A percentile compares a stretch with the other conserved stretches of the same genome.
Conservation (phyloP, 1,140 invertebrate species). For the Andrena cerasifolii region DNA sequence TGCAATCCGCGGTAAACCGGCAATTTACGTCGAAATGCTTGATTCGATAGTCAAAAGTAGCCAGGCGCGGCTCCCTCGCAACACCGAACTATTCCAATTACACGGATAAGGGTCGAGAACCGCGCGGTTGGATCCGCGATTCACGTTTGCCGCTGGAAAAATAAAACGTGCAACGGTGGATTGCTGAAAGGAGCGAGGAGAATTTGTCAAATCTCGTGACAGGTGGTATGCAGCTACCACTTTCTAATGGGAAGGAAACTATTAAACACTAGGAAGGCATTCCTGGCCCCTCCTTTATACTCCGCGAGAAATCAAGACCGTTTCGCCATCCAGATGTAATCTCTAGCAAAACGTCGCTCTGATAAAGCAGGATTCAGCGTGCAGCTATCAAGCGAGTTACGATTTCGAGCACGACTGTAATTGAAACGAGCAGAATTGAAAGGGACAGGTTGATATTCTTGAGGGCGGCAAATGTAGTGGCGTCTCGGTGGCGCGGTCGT, state of each 20-base stretch:
- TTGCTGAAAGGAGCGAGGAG: too few relatives aligned
- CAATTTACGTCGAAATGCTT: background rate
- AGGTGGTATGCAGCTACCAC: too few relatives aligned
- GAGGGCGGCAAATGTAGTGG: constrained; percentile 16
- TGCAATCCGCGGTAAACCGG: background rate
- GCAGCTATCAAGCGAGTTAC: background rate
- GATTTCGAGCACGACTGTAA: background rate
- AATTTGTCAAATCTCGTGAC: too few relatives aligned
- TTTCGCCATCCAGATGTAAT: too few relatives aligned
- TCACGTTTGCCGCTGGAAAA: background rate
- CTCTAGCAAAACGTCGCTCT: too few relatives aligned
- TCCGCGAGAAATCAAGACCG: too few relatives aligned
- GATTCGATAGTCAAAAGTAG: constrained; percentile 8
- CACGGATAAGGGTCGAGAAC: background rate
- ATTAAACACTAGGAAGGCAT: too few relatives aligned
- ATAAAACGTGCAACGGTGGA: too few relatives aligned
- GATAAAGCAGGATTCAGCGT: too few relatives aligned
- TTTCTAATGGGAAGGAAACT: too few relatives aligned
- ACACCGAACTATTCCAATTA: background rate
- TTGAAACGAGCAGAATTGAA: background rate
- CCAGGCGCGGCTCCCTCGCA: too few relatives aligned
- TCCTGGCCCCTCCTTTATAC: too few relatives aligned
- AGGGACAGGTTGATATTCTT: constrained; percentile 23
- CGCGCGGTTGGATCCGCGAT: background rate
- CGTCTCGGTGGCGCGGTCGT: background rate